Percentiles rank a stretch among this genome's conserved stretches.
Conservation (phyloP, 2,797 vertebrate genomes). For the Erethizon dorsatum region DNA sequence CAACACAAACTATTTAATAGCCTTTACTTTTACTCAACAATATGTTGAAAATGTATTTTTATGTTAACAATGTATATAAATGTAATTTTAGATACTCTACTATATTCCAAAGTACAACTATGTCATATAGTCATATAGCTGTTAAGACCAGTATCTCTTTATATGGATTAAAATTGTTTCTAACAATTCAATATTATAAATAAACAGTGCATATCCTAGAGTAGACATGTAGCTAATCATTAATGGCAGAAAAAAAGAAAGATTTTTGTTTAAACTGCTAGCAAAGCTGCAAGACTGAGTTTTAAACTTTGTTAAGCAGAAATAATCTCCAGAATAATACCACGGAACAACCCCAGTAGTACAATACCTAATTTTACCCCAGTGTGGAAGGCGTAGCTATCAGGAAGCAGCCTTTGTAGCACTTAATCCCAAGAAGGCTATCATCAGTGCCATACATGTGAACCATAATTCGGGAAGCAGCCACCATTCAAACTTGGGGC, state of each 20-base stretch:
- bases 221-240: neutral
- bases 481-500: neutral
- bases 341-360: neutral
- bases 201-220: neutral
- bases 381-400: neutral
- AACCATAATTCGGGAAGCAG: neutral
- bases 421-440: neutral
- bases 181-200: constrained; percentile 28
- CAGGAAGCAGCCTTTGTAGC: neutral
- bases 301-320: neutral
- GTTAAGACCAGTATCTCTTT: neutral
- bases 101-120: neutral
- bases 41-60: neutral
- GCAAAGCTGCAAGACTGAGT: neutral
- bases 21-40: neutral
- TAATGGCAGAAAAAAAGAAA: neutral
- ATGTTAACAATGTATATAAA: neutral
- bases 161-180: constrained; percentile 1
- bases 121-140: neutral
- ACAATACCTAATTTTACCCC: neutral
- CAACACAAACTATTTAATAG: neutral
- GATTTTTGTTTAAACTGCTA: neutral
- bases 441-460: neutral
- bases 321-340: neutral
- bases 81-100: neutral